Base-by-base conservation (phyloP, 2,888 invertebrate genomes). In the Pogonocherus hispidulus region DNA sequence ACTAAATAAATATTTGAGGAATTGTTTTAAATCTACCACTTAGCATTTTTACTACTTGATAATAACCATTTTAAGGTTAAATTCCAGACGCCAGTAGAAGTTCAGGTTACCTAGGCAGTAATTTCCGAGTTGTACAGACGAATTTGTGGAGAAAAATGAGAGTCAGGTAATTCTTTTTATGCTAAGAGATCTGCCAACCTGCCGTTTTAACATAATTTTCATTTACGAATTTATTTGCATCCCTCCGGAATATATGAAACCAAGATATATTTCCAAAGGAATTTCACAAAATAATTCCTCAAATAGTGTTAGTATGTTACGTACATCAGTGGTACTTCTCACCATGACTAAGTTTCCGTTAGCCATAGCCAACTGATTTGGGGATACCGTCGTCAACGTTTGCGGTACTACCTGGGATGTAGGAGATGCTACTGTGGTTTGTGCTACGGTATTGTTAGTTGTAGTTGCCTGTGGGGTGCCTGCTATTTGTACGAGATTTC, bases 281-380 rank as follows among this genome's bases (percentile, higher is more conserved):
- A 52, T 3, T 16, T 1, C 1, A 41, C n/a, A 41, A 55, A 55
- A n/a, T 20, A 37, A 55, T 35, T 55, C 35, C 35, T 37, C 37
- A 37, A 20, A 41, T 14, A 55, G 5, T 37, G 35, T 20, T 2
- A 14, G 16, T 32, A 55, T 71, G 66, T 76, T 74, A 78, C 79
- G 80, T 84, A 85, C 84, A 77, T 85, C 85, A 27, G 82, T 63
- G 69, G 80, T 66, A 44, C 80, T 84, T 79, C 87, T 89, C 86
- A 93, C 92, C 92, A 93, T 93, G 76, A 93, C 92, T 86, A 93
- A 91, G 79, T 93, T 94, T 71, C 92, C 91, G 83, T 89, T 90
- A 78, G 89, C 89, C 77, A 90, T 89, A 55, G 91, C 88, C 74
- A 89, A 87, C 74, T 86, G 86, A 71, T 84, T 86, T 20, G 86